These are phyloP conservation scores for Drosophila gunungcola DNA, from an alignment of 1,140 invertebrate species.

Conservation along the genomic window DNA sequence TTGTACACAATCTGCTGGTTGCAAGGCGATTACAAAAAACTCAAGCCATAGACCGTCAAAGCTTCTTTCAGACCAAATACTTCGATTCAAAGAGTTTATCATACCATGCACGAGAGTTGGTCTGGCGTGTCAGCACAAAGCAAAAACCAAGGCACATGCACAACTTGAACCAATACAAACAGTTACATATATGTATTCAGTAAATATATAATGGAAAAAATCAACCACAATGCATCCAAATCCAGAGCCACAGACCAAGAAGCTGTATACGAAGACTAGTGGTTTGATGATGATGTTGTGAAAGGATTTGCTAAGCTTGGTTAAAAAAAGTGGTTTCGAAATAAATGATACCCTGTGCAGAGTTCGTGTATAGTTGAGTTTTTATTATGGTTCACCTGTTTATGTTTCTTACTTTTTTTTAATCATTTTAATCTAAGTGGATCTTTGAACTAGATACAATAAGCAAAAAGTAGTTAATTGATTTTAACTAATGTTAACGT, in stretches of 20 bases:
- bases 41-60: conserved; percentile 28
- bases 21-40: conserved; percentile 43
- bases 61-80: conserved; percentile 1
- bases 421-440: no score
- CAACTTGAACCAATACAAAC: conserved; percentile 31
- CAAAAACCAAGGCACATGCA: conserved; percentile 41
- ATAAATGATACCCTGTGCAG: neutral
- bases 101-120: conserved; percentile 2
- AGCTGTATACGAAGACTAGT: conserved; percentile 20
- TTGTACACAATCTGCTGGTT: conserved; percentile 51
- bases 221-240: conserved; percentile 45
- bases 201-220: conserved; percentile 50
- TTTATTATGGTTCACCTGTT: no score
- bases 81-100: conserved; percentile 11
- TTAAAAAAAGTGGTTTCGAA: neutral
- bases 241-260: conserved; percentile 23
- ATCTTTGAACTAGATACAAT: no score
- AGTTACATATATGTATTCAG: conserved; percentile 29
- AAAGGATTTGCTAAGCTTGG: conserved; percentile 1
- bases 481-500: no score
- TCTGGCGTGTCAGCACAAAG: conserved; percentile 15
- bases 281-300: conserved; percentile 6
- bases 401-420: no score
- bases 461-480: no score
- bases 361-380: no score